These are phyloP conservation scores for Tinamus major DNA, from an alignment of 2,797 vertebrate species.

Conservation along the genomic window DNA sequence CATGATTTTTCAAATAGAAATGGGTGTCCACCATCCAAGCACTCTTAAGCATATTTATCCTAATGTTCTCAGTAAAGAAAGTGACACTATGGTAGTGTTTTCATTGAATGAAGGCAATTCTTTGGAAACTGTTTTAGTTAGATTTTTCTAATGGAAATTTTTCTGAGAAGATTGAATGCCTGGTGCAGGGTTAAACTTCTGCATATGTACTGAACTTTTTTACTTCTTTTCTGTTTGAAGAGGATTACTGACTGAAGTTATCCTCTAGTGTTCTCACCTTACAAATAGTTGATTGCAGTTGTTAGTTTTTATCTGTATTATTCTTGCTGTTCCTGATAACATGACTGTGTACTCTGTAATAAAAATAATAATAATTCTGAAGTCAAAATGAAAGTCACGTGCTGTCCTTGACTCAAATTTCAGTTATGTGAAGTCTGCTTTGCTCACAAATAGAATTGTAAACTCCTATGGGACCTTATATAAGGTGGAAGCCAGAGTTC, in stretches of 20 bases:
- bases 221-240: neutral
- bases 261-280: neutral
- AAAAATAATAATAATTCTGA: slow-evolving; percentile 40
- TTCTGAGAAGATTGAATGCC: neutral
- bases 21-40: neutral
- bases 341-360: neutral
- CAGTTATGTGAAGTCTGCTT: neutral
- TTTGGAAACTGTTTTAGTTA: neutral
- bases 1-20: neutral
- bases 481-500: slow-evolving; percentile 2
- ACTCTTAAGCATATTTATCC: neutral
- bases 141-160: neutral
- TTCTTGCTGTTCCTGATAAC: slow-evolving; percentile 15
- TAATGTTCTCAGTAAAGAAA: neutral
- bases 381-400: slow-evolving; percentile 38
- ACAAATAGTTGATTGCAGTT: neutral
- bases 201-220: neutral
- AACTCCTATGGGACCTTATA: neutral
- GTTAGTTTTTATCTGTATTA: neutral
- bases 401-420: slow-evolving; percentile 36
- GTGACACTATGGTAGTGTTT: neutral
- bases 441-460: neutral
- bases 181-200: neutral
- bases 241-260: neutral
- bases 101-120: neutral